These are phyloP conservation scores for Athalia cordata DNA, from an alignment of 2,888 invertebrate species.

Conservation along the genomic window DNA sequence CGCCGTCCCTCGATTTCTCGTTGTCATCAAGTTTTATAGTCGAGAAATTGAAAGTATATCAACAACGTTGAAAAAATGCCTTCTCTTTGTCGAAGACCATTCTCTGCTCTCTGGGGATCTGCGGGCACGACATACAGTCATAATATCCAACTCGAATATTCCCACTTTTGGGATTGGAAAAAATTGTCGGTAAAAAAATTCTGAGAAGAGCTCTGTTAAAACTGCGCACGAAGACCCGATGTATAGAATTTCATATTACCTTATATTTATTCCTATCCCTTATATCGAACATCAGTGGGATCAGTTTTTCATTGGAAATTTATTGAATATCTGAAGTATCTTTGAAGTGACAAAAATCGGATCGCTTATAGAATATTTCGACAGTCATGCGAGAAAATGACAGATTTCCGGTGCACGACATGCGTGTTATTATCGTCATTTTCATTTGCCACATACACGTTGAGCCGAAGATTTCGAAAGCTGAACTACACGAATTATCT, in stretches of 20 bases:
- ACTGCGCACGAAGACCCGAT: no score
- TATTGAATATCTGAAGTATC: slow-evolving; percentile 8
- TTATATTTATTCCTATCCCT: neutral
- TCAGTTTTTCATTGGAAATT: neutral
- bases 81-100: slow-evolving; percentile 17
- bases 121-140: neutral
- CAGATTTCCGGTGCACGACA: neutral
- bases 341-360: slow-evolving; percentile 26
- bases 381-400: slow-evolving; percentile 18
- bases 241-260: neutral
- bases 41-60: slow-evolving; percentile 60
- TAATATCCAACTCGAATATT: neutral
- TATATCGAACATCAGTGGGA: no score
- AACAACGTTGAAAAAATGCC: slow-evolving; percentile 43
- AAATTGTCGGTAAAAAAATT: no score
- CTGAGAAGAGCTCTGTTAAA: no score
- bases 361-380: neutral
- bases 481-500: no score
- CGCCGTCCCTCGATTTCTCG: slow-evolving; percentile 53
- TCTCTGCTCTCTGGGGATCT: neutral
- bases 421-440: neutral
- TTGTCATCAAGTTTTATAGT: slow-evolving; percentile 57
- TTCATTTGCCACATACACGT: neutral
- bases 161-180: neutral
- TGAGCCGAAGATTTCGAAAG: neutral